Evolutionary conservation across 2,113 vertebrate genomes (phyloP), one percentile per base, ranked within the genome.

Genomic region (Lota lota): DNA sequence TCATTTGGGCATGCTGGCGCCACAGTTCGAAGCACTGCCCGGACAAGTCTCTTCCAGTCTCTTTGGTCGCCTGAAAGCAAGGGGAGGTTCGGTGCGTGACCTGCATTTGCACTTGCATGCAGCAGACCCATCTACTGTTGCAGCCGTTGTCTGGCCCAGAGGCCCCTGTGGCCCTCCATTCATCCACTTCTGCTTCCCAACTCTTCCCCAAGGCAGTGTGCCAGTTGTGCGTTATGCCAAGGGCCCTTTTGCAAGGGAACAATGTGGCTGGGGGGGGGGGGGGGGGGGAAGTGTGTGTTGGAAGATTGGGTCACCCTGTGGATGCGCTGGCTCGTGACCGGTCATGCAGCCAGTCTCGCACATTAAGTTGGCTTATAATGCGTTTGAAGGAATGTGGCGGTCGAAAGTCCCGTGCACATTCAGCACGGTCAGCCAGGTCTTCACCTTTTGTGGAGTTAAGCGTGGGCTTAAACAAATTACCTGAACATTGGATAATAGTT

Each of bases 61-160:
- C 80, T 90, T 86, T 88, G 83, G 84, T 85, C 85, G 82, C 85
- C 83, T 90, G 88, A 91, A 91, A 87, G 89, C 82, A 20, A 85
- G 73, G 88, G 88, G 90, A 87, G 89, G 89, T 85, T 83, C 65
- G 28, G 85, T 87, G 90, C 88, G 88, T 91, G 90, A 92, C 90
- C 89, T 87, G 89, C 89, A 91, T 92, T 91, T 91, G 89, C 90
- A 92, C 90, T 91, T 89, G 87, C 88, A 89, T 87, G 86, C 83
- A 81, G 86, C 79, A 40, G 80, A 80, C 81, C 79, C 79, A 12
- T 88, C 87, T 91, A 89, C 91, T 89, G 89, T 92, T 88, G 87
- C 88, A 66, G 87, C 85, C 72, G 86, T 85, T 84, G 88, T 87
- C 82, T 79, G 67, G 4, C 80, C 79, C 84, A 71, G 84, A 79